phyloP scores from a whole-genome alignment of 1,140 invertebrate species.

The Drosophila sp. region DNA sequence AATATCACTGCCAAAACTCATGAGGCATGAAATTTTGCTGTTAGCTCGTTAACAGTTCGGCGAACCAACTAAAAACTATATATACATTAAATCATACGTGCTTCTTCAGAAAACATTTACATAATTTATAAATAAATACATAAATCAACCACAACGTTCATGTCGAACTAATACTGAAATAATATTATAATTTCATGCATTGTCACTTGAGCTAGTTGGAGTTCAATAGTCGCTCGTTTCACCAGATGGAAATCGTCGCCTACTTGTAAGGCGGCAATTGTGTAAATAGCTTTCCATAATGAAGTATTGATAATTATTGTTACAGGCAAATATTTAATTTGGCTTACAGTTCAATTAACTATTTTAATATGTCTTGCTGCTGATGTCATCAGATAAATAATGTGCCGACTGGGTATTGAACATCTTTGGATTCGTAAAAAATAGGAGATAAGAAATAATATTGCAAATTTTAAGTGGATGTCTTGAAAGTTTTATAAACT shows the following conservation, averaged over 20 bases:
- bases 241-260: slow-evolving; percentile 17
- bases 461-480: no score
- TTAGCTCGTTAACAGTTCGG: slow-evolving; percentile 50
- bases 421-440: slow-evolving; percentile 1
- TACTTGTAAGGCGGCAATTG: slow-evolving; percentile 40
- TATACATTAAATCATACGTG: slow-evolving; percentile 18
- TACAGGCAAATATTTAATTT: slow-evolving; percentile 59
- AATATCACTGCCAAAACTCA: slow-evolving; percentile 31
- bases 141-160: slow-evolving; percentile 34
- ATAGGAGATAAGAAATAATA: no score
- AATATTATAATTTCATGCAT: slow-evolving; percentile 60
- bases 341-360: slow-evolving; percentile 50
- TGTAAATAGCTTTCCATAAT: slow-evolving; percentile 46
- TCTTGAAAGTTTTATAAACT: no score
- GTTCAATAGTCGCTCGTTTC: slow-evolving; percentile 48
- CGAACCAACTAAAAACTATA: slow-evolving; percentile 21
- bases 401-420: background rate
- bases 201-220: slow-evolving; percentile 41
- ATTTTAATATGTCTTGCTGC: slow-evolving; percentile 48
- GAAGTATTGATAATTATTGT: slow-evolving; percentile 46
- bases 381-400: slow-evolving; percentile 14
- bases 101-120: slow-evolving; percentile 51
- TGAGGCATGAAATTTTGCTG: slow-evolving; percentile 42
- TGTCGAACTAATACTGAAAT: slow-evolving; percentile 19
- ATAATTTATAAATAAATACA: slow-evolving; percentile 63